Conservation (phyloP, 1,140 invertebrate species). For the Orius insidiosus region DNA sequence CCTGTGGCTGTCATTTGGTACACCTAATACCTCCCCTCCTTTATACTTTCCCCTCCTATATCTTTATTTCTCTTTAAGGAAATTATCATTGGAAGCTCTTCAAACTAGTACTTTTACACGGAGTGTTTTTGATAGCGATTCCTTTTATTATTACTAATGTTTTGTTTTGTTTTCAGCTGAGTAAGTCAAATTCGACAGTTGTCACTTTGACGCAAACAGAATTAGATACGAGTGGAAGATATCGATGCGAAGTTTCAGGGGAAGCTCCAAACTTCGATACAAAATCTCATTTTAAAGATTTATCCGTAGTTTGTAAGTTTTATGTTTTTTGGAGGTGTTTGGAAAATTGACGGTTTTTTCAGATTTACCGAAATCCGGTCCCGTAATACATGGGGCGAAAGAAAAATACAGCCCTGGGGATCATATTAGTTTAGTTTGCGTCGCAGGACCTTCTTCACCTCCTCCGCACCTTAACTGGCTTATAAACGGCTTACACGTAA, state of each 20-base stretch:
- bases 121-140: no score
- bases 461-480: slow-evolving; percentile 69
- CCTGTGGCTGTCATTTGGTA: no score
- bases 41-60: no score
- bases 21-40: no score
- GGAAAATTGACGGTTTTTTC: slow-evolving; percentile 12
- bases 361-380: slow-evolving; percentile 49
- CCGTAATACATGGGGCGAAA: slow-evolving; percentile 48
- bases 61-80: no score
- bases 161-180: slow-evolving; percentile 3
- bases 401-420: slow-evolving; percentile 50
- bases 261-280: slow-evolving; percentile 50
- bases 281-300: slow-evolving; percentile 39
- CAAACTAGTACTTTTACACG: no score
- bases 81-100: no score
- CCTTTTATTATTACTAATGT: background rate
- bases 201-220: slow-evolving; percentile 40
- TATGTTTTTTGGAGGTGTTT: no score
- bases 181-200: slow-evolving; percentile 4
- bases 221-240: slow-evolving; percentile 44
- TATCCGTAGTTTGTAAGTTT: slow-evolving; percentile 51
- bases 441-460: slow-evolving; percentile 52
- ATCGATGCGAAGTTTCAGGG: slow-evolving; percentile 55
- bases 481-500: slow-evolving; percentile 59
- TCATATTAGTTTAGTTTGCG: slow-evolving; percentile 52